Base-by-base conservation (phyloP, 2,797 vertebrate genomes). In the Triplophysa bombifrons region DNA sequence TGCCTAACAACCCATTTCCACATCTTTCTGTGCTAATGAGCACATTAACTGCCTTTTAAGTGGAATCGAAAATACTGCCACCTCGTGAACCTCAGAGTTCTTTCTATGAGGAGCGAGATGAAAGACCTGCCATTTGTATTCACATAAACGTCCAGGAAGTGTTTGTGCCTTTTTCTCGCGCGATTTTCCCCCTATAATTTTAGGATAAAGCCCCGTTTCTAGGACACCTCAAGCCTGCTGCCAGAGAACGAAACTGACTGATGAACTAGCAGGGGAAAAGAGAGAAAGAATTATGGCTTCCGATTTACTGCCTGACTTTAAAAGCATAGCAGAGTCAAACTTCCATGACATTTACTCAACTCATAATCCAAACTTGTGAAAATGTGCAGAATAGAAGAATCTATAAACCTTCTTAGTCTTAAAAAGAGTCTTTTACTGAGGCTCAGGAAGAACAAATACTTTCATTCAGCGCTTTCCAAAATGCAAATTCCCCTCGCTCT, bases 401-500 rank as follows among this genome's bases (percentile, higher is more conserved):
- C 91, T 89, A 88, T 89, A 92, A 93, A 91, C 85, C 88, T 89
- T 89, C 88, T 80, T 67, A 48, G 86, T 90, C 63, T 93, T 94
- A 94, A 94, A 60, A 92, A 87, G 92, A 92, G 91, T 92, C 92
- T 94, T 94, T 94, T 90, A 94, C 89, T 84, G 90, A 92, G 91
- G 90, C 90, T 89, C 90, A 93, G 92, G 92, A 94, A 90, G 91
- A 92, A 94, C 93, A 95, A 95, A 92, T 84, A 86, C 85, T 82
- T 88, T 92, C 82, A 93, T 95, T 95, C 94, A 95, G 83, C 4
- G n/a, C 84, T 85, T 83, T 94, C 93, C 93, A 95, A 94, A 94
- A 94, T 95, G 93, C 93, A 92, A 95, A 95, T 95, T 92, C 88
- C 89, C 89, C 92, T 87, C 88, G 92, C 90, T 91, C 93, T 94